Percentiles rank a stretch among this genome's conserved stretches.
phyloP scores from a whole-genome alignment of 2,888 invertebrate species.

The Allygus modestus region DNA sequence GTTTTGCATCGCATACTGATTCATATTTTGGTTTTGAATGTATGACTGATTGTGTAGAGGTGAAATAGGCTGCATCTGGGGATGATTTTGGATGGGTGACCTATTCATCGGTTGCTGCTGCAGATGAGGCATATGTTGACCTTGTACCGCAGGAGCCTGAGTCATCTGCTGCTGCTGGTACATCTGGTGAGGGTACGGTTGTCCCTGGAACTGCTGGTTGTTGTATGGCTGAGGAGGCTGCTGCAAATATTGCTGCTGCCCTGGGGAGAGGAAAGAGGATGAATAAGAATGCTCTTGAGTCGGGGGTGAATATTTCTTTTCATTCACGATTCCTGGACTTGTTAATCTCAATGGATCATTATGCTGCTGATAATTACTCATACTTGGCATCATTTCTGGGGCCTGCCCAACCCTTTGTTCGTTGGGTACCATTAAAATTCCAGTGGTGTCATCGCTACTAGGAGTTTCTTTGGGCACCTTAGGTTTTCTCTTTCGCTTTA shows the following conservation, averaged over 20 bases:
- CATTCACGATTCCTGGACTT: background rate
- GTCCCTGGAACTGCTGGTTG: background rate
- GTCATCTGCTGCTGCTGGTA: constrained; percentile 36
- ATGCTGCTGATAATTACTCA: constrained; percentile 6
- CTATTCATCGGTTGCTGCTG: constrained; percentile 21
- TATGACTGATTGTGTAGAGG: constrained; percentile 36
- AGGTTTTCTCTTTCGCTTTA: constrained; percentile 45
- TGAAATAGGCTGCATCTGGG: constrained; percentile 19
- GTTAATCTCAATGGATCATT: constrained; percentile 22
- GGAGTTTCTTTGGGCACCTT: constrained; percentile 31
- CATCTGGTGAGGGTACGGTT: constrained; percentile 8
- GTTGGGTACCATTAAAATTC: constrained; percentile 11
- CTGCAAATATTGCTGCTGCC: background rate
- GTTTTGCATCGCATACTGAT: constrained; percentile 27
- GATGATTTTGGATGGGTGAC: constrained; percentile 10
- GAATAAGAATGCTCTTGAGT: constrained; percentile 35
- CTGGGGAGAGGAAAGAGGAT: constrained; percentile 22
- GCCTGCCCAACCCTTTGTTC: background rate
- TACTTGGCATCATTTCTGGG: background rate
- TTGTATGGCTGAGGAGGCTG: background rate
- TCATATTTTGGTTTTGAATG: constrained; percentile 43
- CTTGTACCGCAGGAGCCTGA: background rate
- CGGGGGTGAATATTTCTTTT: constrained; percentile 29
- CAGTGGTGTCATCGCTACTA: background rate
- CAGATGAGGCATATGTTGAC: constrained; percentile 6